phyloP scores from a whole-genome alignment of 2,888 invertebrate genomes.

The Troilus luridus region DNA sequence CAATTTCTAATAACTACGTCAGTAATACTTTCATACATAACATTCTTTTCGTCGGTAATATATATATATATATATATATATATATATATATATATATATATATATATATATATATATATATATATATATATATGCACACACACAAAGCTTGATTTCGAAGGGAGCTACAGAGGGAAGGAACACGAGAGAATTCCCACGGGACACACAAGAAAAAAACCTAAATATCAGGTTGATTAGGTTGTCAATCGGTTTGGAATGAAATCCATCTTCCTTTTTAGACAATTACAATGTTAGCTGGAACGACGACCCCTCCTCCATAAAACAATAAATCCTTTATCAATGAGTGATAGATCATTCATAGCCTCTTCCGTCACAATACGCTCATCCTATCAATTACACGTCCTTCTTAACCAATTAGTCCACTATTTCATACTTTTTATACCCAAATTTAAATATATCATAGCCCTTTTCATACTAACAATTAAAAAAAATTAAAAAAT shows the following conservation, averaged over 20 bases:
- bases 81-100: too few species aligned
- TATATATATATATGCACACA: too few species aligned
- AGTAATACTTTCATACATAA: too few species aligned
- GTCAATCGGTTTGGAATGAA: conserved; percentile 40
- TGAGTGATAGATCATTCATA: not conserved
- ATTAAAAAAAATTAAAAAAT: not conserved
- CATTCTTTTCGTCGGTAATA: too few species aligned
- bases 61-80: too few species aligned
- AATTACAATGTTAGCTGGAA: conserved; percentile 31
- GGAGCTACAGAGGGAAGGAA: not conserved
- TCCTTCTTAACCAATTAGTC: conserved; percentile 17
- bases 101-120: too few species aligned
- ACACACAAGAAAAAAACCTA: not conserved
- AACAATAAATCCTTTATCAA: conserved; percentile 42
- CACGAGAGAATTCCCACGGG: not conserved
- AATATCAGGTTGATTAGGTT: conserved; percentile 35
- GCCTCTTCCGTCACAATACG: not conserved
- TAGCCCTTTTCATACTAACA: not conserved
- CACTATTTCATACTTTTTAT: not conserved
- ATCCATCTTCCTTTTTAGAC: conserved; percentile 48
- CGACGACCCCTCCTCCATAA: conserved; percentile 38
- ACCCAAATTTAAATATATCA: not conserved
- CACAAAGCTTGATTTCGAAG: not conserved
- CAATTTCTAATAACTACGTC: too few species aligned
- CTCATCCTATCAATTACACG: conserved; percentile 7